Conservation (phyloP, 64 coral and sea anemone genomes). For the Dendrophyllia cribrosa region DNA sequence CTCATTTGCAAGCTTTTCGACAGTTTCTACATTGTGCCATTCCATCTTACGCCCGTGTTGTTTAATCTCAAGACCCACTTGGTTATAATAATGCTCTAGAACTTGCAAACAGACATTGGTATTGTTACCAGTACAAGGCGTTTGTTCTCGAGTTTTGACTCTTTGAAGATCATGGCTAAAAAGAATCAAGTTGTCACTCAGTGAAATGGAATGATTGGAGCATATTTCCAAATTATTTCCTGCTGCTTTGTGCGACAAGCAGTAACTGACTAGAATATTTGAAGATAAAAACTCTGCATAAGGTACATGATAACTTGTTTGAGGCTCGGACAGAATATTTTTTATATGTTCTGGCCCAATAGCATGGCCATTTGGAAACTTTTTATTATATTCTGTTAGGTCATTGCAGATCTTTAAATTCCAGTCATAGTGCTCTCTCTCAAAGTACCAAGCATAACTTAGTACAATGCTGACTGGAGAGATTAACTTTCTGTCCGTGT, state of each 20-base stretch:
- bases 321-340: conserved; percentile 25
- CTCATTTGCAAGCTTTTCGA: no score
- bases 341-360: background rate
- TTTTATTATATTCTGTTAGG: conserved; percentile 14
- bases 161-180: no score
- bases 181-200: no score
- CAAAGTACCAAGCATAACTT: conserved; percentile 66
- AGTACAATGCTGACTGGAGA: background rate
- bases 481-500: no score
- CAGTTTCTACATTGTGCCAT: no score
- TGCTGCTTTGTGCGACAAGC: no score
- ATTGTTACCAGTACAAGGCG: no score
- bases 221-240: no score
- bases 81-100: conserved; percentile 24
- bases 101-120: conserved; percentile 22
- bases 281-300: background rate
- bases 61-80: conserved; percentile 30
- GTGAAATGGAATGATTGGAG: no score
- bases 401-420: conserved; percentile 25
- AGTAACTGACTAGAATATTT: background rate
- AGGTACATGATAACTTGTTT: conserved; percentile 39
- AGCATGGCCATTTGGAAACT: background rate
- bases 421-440: conserved; percentile 43
- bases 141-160: no score
- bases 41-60: background rate